Evolutionary conservation across 2,797 vertebrate species (phyloP).

Genomic region (Tenualosa ilisha): DNA sequence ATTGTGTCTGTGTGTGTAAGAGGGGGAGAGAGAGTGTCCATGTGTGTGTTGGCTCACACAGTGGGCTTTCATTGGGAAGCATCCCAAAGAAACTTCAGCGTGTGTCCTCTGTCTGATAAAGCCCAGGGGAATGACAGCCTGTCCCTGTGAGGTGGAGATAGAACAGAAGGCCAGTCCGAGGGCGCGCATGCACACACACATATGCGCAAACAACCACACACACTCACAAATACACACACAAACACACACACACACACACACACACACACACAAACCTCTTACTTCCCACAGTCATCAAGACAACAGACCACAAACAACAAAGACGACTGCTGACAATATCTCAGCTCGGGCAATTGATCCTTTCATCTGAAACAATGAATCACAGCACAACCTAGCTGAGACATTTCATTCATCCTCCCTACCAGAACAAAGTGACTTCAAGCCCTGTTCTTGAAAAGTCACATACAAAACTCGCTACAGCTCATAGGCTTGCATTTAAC

Average conservation of each 20-base stretch:
- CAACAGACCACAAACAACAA: constrained; percentile 2
- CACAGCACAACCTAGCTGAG: not conserved
- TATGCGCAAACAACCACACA: not conserved
- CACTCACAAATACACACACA: not conserved
- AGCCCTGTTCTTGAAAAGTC: not conserved
- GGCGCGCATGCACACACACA: not conserved
- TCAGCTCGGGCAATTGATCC: not conserved
- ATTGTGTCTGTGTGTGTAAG: not conserved
- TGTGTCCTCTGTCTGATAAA: constrained; percentile 40
- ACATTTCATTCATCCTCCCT: not conserved
- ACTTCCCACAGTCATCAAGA: constrained; percentile 6
- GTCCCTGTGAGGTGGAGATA: constrained; percentile 27
- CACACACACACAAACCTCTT: not conserved
- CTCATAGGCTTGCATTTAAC: not conserved
- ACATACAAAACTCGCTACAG: not conserved
- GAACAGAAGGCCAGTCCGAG: not conserved
- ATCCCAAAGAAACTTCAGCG: constrained; percentile 39
- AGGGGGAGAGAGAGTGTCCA: not conserved
- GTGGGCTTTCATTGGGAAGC: not conserved
- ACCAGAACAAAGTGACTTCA: not conserved
- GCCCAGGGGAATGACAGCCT: constrained; percentile 35
- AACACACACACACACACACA: not conserved
- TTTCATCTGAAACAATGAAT: not conserved
- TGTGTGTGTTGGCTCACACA: not conserved
- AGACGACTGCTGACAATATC: not conserved